A percentile compares a stretch with the other conserved stretches of the same genome.
These are phyloP conservation scores for Plectropomus leopardus DNA, from an alignment of 2,113 vertebrate genomes.

Conservation along the genomic window DNA sequence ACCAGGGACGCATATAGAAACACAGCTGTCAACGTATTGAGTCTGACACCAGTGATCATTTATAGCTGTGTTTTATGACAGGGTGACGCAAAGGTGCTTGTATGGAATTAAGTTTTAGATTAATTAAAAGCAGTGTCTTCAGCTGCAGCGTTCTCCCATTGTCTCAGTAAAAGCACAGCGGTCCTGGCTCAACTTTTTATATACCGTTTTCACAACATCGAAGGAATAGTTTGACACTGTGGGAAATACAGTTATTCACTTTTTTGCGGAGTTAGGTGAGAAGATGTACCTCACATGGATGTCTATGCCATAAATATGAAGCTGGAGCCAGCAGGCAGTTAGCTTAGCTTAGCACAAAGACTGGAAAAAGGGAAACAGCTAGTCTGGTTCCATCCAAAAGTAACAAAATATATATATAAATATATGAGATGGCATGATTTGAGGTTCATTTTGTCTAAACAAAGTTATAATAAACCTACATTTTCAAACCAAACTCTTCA, in stretches of 20 bases:
- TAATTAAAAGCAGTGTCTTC: slow-evolving; percentile 21
- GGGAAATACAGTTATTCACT: too few relatives aligned
- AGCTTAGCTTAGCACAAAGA: too few relatives aligned
- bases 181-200: not conserved
- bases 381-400: too few relatives aligned
- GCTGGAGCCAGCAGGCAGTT: too few relatives aligned
- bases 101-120: slow-evolving; percentile 5
- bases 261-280: too few relatives aligned
- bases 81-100: not conserved
- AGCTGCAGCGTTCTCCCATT: not conserved
- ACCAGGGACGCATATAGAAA: slow-evolving; percentile 44
- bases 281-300: too few relatives aligned
- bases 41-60: slow-evolving; percentile 47
- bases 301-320: too few relatives aligned
- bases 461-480: not conserved
- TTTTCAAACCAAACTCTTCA: not conserved
- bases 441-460: not conserved
- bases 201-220: too few relatives aligned
- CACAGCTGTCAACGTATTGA: slow-evolving; percentile 75
- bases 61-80: slow-evolving; percentile 32
- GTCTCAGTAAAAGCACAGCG: not conserved
- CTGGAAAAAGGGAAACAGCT: too few relatives aligned
- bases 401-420: not conserved
- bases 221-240: too few relatives aligned
- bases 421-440: too few relatives aligned